Conservation (phyloP, 2,113 vertebrate genomes). For the Pelecanus crispus region DNA sequence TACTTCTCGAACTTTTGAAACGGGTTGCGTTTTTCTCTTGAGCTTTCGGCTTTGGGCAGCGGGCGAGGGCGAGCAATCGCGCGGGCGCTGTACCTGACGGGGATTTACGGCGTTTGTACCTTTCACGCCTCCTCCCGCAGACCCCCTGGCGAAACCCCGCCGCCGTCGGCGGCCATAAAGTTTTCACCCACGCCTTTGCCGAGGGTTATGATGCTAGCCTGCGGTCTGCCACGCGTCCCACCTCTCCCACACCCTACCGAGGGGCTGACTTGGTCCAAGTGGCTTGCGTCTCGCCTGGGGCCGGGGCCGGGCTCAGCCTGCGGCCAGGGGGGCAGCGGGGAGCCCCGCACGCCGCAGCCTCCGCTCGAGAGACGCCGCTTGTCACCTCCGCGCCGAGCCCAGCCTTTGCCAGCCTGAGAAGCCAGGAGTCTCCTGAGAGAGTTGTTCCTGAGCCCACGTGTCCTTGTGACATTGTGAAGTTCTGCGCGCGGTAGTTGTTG, state of each 20-base stretch:
- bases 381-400: conserved; percentile 7
- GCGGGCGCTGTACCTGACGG: fast-evolving
- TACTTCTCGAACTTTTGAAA: neutral
- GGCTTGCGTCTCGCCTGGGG: neutral
- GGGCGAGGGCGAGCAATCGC: fast-evolving
- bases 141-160: neutral
- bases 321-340: neutral
- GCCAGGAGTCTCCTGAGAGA: neutral
- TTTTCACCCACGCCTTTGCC: neutral
- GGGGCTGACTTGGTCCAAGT: neutral
- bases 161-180: neutral
- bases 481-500: neutral
- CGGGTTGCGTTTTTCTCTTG: neutral
- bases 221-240: neutral
- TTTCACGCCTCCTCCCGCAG: neutral
- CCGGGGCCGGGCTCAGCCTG: neutral
- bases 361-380: neutral
- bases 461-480: conserved; percentile 24
- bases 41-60: neutral
- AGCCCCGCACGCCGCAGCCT: neutral
- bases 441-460: conserved; percentile 31
- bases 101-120: neutral
- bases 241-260: neutral
- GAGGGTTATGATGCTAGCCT: neutral
- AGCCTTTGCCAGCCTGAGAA: conserved; percentile 36